Base-by-base conservation (phyloP, 2,888 invertebrate species). In the Agrotis segetum region DNA sequence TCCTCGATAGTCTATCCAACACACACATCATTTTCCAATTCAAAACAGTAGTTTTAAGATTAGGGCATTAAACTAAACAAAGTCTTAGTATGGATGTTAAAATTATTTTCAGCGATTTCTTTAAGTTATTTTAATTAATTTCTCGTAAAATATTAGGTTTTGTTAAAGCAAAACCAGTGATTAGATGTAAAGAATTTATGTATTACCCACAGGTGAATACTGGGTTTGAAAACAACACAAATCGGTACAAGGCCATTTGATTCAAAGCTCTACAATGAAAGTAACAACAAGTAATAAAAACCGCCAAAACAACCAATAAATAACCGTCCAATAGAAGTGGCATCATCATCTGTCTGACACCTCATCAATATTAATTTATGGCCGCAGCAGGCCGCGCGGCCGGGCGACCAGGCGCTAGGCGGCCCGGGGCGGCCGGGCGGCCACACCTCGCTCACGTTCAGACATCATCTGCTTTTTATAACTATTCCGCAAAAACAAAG, bases 301-400 rank as follows among this genome's bases (percentile, higher is more conserved):
- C 62, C 11, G 24, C 47, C 55, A 49, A 66, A 73, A 60, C 44
- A 34, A 7, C 21, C 40, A 14, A 74, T 77, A 80, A 71, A 82
- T 67, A 77, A 65, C n/a, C 4, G 11, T n/a, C 56, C 29, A 55
- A 47, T 60, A 74, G 52, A 68, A 47, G 56, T 66, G 71, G 62
- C 52, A 16, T 44, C 67, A 65, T 63, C 66, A 21, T 17, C 50
- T 56, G 62, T 61, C 69, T n/a, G 63, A 65, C 62, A 67, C 74
- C 58, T 67, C 71, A 72, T 83, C 50, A 67, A 77, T 82, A 80
- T 79, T 71, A 73, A 82, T 77, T 67, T 40, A 67, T 55, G 24
- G 58, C 46, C 16, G 21, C 67, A 46, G 52, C 52, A 79, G 55
- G 67, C 50, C 71, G 21, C 16, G 21, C 7, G 13, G 40, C 11